Evolutionary conservation across 2,888 invertebrate genomes (phyloP), one percentile per base, ranked within the genome.

Genomic region (Latrodectus elegans): DNA sequence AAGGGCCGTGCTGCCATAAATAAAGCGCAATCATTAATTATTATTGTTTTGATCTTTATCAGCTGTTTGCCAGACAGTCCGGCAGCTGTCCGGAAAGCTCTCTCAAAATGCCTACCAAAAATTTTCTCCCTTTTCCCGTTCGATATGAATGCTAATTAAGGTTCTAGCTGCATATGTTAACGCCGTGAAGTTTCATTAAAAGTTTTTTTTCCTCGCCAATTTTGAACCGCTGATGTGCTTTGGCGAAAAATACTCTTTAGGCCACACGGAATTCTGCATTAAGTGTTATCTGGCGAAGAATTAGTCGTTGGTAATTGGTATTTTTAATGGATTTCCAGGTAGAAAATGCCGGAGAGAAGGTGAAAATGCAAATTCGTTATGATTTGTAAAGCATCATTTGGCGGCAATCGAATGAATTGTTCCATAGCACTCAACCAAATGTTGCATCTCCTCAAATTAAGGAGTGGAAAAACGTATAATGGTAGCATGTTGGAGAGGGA

Each of bases 121-220:
- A 60, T 15, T n/a, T n/a, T 15, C 60, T 12, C 60, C 60, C n/a
- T 81, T 74, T 53, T 55, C 26, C 49, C 49, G 38, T 64, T 74
- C 73, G 65, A 74, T 81, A 74, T 81, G 81, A 74, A 81, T 81
- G 81, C 81, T 73, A 81, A 81, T 81, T 81, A 81, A 73, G 8
- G 73, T 10, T 65, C 53, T 65, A 67, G 67, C 17, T 17, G 73
- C 81, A 53, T 73, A 67, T 67, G 67, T 81, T 81, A 81, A 81
- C 73, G 81, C 17, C 8, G 12, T 51, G 65, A 60, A 81, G 73
- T 81, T 81, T 81, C 81, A 81, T 81, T 81, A 81, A 81, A 81
- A 73, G 22, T 22, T 38, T 38, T 38, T 38, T 38, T 38, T 38
- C 38, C 38, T 38, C 38, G 38, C 38, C 38, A 38, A 38, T 38